phyloP scores from a whole-genome alignment of 2,888 invertebrate genomes.

The Mimumesa dahlbomi region DNA sequence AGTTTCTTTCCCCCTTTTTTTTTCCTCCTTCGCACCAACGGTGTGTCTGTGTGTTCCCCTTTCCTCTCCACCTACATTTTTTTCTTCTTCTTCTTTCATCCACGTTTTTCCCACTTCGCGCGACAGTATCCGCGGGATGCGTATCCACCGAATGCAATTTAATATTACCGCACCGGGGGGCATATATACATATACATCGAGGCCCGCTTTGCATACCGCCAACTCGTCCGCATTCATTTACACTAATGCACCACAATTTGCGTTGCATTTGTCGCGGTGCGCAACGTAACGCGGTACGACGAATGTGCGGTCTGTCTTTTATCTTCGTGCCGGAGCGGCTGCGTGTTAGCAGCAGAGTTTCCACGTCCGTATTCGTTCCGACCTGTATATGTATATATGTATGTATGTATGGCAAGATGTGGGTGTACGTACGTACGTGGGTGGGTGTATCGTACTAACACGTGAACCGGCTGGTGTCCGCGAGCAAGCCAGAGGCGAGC shows the following conservation, averaged over 20 bases:
- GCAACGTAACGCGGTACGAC: conserved; percentile 61
- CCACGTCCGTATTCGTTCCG: too few species aligned
- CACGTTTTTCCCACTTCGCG: background rate
- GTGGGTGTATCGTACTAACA: conserved; percentile 3
- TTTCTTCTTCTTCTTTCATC: conserved; percentile 12
- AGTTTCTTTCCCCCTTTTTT: conserved; percentile 3
- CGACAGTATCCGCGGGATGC: conserved; percentile 7
- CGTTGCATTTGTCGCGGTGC: conserved; percentile 69
- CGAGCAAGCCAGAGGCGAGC: conserved; percentile 40
- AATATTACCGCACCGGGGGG: conserved; percentile 46
- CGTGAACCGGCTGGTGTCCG: conserved; percentile 11
- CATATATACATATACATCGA: conserved; percentile 1
- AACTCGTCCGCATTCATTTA: conserved; percentile 73
- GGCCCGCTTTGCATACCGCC: conserved; percentile 61
- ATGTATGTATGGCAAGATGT: background rate
- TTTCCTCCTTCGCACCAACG: conserved; percentile 11
- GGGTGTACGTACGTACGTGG: background rate
- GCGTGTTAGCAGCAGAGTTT: conserved; percentile 1
- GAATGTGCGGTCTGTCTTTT: conserved; percentile 60
- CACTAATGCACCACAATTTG: conserved; percentile 73
- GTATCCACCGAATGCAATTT: conserved; percentile 55
- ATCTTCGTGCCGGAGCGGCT: conserved; percentile 27
- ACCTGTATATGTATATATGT: background rate
- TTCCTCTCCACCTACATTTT: background rate
- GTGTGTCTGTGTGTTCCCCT: too few species aligned